Percentiles rank a stretch among this genome's conserved stretches.
Evolutionary conservation across 2,113 vertebrate species (phyloP).

Genomic region (Austrofundulus limnaeus): DNA sequence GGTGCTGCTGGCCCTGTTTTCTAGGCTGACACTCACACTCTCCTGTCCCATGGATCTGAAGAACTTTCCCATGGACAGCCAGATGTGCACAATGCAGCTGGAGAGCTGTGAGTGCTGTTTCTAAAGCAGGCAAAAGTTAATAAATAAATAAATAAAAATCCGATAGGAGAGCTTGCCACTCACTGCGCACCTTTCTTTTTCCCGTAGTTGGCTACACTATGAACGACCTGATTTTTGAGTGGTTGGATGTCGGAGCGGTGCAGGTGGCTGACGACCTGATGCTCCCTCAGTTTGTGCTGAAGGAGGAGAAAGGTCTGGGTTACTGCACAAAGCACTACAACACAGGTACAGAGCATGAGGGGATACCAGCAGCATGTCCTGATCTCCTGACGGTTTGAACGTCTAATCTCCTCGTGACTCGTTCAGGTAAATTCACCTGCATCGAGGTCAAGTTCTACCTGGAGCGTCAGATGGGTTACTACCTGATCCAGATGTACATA

Average conservation of each 20-base stretch:
- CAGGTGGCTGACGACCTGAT: constrained; percentile 92
- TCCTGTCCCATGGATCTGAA: constrained; percentile 97
- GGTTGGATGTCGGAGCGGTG: constrained; percentile 90
- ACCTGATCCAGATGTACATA: constrained; percentile 98
- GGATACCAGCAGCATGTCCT: neutral
- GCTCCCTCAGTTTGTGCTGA: constrained; percentile 91
- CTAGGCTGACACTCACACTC: constrained; percentile 89
- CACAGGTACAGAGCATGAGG: constrained; percentile 81
- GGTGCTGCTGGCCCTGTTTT: constrained; percentile 27
- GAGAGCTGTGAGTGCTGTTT: constrained; percentile 89
- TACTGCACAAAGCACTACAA: constrained; percentile 96
- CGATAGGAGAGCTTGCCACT: no score
- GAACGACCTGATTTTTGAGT: constrained; percentile 94
- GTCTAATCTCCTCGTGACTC: constrained; percentile 30
- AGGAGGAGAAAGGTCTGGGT: constrained; percentile 90
- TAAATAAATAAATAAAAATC: no score
- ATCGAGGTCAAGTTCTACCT: constrained; percentile 96
- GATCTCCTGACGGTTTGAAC: constrained; percentile 21
- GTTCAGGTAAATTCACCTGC: constrained; percentile 92
- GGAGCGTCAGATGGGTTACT: constrained; percentile 96
- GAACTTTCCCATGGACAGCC: constrained; percentile 97
- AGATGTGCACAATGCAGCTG: constrained; percentile 93
- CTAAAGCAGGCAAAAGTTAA: neutral
- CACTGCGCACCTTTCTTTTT: neutral
- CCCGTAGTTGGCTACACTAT: constrained; percentile 92